phyloP scores from a whole-genome alignment of 2,888 invertebrate genomes.

The Epinotia nisella region DNA sequence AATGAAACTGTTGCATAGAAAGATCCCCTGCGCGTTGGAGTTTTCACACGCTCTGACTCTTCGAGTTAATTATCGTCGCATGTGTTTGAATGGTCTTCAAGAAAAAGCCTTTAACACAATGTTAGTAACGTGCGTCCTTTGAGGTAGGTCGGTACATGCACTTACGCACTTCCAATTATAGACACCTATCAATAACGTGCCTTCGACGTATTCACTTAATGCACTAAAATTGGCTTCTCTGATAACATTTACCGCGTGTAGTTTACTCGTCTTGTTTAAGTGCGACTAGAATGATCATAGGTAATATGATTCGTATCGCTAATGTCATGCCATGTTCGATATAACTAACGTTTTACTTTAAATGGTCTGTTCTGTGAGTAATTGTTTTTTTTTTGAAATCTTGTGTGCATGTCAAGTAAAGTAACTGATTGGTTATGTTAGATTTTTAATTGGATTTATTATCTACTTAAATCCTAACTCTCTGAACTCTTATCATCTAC shows the following conservation, averaged over 20 bases:
- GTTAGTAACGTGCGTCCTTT: constrained; percentile 28
- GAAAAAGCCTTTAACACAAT: constrained; percentile 31
- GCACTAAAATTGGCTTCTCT: constrained; percentile 28
- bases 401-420: neutral
- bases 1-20: constrained; percentile 40
- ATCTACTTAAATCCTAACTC: neutral
- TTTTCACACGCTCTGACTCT: constrained; percentile 40
- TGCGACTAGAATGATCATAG: constrained; percentile 10
- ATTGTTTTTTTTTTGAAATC: neutral
- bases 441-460: neutral
- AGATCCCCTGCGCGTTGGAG: constrained; percentile 31
- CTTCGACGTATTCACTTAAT: constrained; percentile 28
- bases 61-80: constrained; percentile 38
- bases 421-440: neutral
- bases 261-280: constrained; percentile 17
- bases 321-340: neutral
- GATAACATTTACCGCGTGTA: constrained; percentile 28
- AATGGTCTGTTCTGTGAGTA: neutral
- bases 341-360: neutral
- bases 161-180: constrained; percentile 7
- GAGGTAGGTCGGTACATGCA: constrained; percentile 36
- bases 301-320: neutral
- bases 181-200: constrained; percentile 22
- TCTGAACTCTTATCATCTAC: too few relatives aligned
- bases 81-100: constrained; percentile 36